These are phyloP conservation scores for Drosophila arawakana DNA, from an alignment of 1,140 invertebrate species.

Conservation along the genomic window DNA sequence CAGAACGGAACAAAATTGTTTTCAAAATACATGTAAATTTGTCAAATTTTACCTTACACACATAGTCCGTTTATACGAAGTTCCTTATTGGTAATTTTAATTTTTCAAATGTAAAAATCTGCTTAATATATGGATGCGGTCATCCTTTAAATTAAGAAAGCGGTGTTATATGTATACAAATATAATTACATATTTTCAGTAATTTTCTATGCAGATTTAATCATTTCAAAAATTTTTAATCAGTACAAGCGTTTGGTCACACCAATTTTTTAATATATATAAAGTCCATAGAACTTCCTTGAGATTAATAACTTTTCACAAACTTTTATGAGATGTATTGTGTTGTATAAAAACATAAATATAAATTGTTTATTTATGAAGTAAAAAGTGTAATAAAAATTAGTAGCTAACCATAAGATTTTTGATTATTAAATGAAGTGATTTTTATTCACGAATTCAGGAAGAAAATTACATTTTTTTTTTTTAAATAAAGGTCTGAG, in stretches of 20 bases:
- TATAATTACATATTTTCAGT: constrained; percentile 11
- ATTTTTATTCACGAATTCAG: neutral
- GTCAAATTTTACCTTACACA: constrained; percentile 53
- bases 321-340: constrained; percentile 2
- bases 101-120: constrained; percentile 48
- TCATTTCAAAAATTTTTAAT: constrained; percentile 42
- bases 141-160: constrained; percentile 10
- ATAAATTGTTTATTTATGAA: no score
- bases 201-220: constrained; percentile 30
- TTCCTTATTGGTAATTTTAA: constrained; percentile 40
- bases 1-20: constrained; percentile 37
- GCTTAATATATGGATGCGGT: constrained; percentile 10
- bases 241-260: constrained; percentile 40
- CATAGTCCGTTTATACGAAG: constrained; percentile 48
- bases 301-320: constrained; percentile 8
- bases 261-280: constrained; percentile 3
- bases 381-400: no score
- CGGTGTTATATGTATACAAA: constrained; percentile 2
- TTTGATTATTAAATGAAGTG: neutral
- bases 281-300: constrained; percentile 3
- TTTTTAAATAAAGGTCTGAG: neutral
- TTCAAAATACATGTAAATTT: constrained; percentile 42
- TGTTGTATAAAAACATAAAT: no score
- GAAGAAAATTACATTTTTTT: no score
- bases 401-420: no score